Percentiles rank a stretch among this genome's conserved stretches.
These are phyloP conservation scores for Didymodactylos carnosus DNA, from an alignment of 2,888 invertebrate species.

Conservation along the genomic window DNA sequence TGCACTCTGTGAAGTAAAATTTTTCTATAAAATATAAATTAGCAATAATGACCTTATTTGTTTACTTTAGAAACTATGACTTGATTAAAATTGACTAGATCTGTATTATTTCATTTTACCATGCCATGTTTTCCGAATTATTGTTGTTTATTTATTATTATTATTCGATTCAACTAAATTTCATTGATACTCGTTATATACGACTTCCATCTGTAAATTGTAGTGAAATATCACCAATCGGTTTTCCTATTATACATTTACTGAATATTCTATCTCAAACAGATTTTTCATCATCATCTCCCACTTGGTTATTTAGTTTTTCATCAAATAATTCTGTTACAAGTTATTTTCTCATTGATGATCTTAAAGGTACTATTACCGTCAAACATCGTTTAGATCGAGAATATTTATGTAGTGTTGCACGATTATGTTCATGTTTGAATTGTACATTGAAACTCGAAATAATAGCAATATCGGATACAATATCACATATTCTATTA, in stretches of 20 bases:
- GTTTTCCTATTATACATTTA: not conserved
- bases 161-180: no score
- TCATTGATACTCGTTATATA: not conserved
- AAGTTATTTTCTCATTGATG: not conserved
- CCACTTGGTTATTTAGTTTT: not conserved
- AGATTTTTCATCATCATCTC: no score
- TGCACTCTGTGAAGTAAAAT: no score
- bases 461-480: not conserved
- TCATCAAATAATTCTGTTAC: not conserved
- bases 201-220: not conserved
- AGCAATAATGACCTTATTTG: no score
- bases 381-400: conserved; percentile 16
- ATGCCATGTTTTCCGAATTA: no score
- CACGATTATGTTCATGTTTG: not conserved
- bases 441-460: not conserved
- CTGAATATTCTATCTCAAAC: not conserved
- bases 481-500: not conserved
- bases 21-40: no score
- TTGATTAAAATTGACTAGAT: no score
- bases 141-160: no score
- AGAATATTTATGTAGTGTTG: conserved; percentile 7
- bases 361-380: not conserved
- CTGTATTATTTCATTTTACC: no score
- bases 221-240: not conserved
- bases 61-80: no score